A percentile compares a stretch with the other conserved stretches of the same genome.
phyloP scores from a whole-genome alignment of 2,113 vertebrate species.

The Lethenteron reissneri region DNA sequence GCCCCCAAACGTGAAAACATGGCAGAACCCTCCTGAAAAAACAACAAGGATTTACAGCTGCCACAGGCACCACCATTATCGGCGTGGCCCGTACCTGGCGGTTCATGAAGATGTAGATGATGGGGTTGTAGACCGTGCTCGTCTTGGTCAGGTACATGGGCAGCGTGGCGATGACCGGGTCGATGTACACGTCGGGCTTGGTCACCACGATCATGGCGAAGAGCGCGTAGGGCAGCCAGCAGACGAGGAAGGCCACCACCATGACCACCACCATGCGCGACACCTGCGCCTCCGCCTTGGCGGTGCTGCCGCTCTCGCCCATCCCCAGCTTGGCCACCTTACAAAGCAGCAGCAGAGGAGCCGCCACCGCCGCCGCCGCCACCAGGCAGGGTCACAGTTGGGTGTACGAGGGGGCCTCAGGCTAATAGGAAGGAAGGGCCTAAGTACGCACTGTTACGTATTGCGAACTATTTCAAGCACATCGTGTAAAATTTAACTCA shows the following conservation, averaged over 20 bases:
- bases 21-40: no score
- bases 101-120: conserved; percentile 30
- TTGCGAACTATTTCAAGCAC: no score
- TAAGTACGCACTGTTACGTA: no score
- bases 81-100: conserved; percentile 18
- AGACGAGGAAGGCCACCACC: conserved; percentile 24
- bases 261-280: conserved; percentile 22
- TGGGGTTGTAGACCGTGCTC: conserved; percentile 23
- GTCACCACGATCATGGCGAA: conserved; percentile 20
- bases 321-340: conserved; percentile 22
- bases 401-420: no score
- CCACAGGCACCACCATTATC: no score
- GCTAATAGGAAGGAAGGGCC: no score
- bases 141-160: conserved; percentile 27
- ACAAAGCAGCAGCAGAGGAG: neutral
- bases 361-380: no score
- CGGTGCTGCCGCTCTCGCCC: conserved; percentile 20
- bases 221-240: conserved; percentile 22
- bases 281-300: conserved; percentile 18
- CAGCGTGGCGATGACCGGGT: conserved; percentile 18
- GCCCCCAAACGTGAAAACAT: no score
- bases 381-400: no score
- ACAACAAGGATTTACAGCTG: no score
- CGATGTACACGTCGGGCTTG: conserved; percentile 17
- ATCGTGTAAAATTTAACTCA: no score